A percentile compares a stretch with the other conserved stretches of the same genome.
Conservation (phyloP, 2,113 vertebrate species). For the Hydrochoerus hydrochaeris region DNA sequence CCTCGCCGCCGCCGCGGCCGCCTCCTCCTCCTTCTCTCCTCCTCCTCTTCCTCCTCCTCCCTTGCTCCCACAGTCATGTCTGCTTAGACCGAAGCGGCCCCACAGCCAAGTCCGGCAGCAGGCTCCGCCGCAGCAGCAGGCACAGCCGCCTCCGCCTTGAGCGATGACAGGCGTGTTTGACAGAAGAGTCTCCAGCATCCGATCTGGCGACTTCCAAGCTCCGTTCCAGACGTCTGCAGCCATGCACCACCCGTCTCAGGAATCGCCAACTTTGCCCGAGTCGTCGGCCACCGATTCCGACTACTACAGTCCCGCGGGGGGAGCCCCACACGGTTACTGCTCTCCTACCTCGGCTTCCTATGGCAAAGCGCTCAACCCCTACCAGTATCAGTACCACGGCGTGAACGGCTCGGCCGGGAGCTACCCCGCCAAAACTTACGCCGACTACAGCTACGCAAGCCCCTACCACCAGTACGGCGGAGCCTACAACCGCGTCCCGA, state of each 20-base stretch:
- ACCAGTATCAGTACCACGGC: slow-evolving; percentile 97
- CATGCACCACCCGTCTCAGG: slow-evolving; percentile 95
- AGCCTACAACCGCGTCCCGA: slow-evolving; percentile 94
- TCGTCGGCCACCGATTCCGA: slow-evolving; percentile 98
- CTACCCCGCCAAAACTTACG: slow-evolving; percentile 94
- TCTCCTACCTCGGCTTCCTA: slow-evolving; percentile 96
- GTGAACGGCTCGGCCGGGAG: slow-evolving; percentile 94
- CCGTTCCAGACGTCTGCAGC: slow-evolving; percentile 91
- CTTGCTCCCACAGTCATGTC: slow-evolving; percentile 85
- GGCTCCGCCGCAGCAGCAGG: slow-evolving; percentile 36
- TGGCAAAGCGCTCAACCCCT: slow-evolving; percentile 96
- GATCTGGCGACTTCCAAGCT: slow-evolving; percentile 95
- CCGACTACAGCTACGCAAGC: slow-evolving; percentile 95
- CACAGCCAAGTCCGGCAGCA: slow-evolving; percentile 60
- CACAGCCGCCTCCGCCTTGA: slow-evolving; percentile 47
- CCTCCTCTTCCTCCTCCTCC: slow-evolving; percentile 78
- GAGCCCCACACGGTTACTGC: slow-evolving; percentile 96
- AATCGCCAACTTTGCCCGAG: slow-evolving; percentile 98
- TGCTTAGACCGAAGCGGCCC: slow-evolving; percentile 85
- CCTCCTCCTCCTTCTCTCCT: slow-evolving; percentile 73
- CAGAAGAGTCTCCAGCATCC: slow-evolving; percentile 95
- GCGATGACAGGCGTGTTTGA: slow-evolving; percentile 99
- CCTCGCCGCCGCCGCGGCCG: slow-evolving; percentile 63
- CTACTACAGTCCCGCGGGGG: slow-evolving; percentile 96
- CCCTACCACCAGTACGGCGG: slow-evolving; percentile 96